Base-by-base conservation (phyloP, 2,888 invertebrate genomes). In the Neelides folsomi region DNA sequence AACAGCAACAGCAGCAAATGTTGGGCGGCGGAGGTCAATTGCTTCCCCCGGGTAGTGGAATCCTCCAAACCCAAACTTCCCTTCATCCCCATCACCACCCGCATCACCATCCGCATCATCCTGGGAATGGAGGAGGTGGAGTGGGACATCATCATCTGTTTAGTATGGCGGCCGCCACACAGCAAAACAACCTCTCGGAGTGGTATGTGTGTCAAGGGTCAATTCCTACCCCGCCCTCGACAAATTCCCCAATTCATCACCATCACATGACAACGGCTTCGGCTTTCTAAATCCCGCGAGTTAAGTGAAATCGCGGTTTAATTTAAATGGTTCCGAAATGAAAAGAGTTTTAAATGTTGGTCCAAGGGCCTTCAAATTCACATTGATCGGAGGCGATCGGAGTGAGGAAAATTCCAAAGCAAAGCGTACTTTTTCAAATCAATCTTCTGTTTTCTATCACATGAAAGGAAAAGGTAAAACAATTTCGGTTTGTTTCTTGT, bases 191-290 rank as follows among this genome's bases (percentile, higher is more conserved):
- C 68, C 69, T 82, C 59, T 77, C 77, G 66, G 86, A 87, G 62
- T 82, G 87, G 78, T 86, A 87, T 71, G 81, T 86, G 51, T 85
- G 86, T 65, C 86, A 86, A 70, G 73, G 71, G 57, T 70, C 72
- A 48, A 81, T 82, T 72, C 77, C 77, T 52, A 76, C 77, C 62
- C 77, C 80, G 8, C 75, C 80, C 43, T 76, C 79, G 51, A 82
- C 82, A 10, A 64, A 64, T 39, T 64, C 64, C 15, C 64, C 64
- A 13, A 64, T 64, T 46, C 64, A 64, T 46, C 64, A 64, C 50
- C 64, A 64, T 55, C 64, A 64, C 42, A 64, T 64, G 62, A 60
- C 64, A 16, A 64, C 64, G 13, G 62, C 64, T 36, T 27, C 27
- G 27, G 64, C 64, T 39, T 64, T 64, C 50, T 64, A 27, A 27